phyloP scores from a whole-genome alignment of 2,797 vertebrate species.

The Prionace glauca region DNA sequence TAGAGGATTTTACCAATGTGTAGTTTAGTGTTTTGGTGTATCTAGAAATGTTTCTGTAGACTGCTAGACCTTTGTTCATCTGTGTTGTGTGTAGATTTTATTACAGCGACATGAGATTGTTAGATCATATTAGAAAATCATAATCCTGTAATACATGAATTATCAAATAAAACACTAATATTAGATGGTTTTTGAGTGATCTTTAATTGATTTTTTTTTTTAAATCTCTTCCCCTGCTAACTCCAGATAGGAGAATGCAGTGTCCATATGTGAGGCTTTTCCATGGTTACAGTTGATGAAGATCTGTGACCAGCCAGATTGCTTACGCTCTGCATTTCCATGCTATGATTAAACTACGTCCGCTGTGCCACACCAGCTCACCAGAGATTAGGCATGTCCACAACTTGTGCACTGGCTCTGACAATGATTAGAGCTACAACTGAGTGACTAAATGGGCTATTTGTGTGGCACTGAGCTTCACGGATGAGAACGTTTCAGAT shows the following conservation, averaged over 20 bases:
- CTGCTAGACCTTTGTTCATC: constrained; percentile 32
- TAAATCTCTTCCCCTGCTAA: background rate
- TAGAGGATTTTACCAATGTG: constrained; percentile 22
- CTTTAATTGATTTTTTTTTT: background rate
- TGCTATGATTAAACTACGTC: background rate
- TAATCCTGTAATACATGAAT: constrained; percentile 38
- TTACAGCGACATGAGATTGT: constrained; percentile 33
- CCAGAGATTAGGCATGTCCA: background rate
- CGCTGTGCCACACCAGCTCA: background rate
- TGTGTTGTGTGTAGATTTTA: constrained; percentile 37
- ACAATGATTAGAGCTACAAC: background rate
- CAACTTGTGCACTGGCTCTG: background rate
- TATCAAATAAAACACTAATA: constrained; percentile 38
- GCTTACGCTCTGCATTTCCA: background rate
- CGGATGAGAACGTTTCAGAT: background rate
- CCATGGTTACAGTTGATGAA: background rate
- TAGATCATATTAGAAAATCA: constrained; percentile 35
- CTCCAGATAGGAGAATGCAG: background rate
- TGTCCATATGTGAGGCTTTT: background rate
- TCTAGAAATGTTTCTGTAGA: constrained; percentile 36
- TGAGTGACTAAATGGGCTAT: background rate
- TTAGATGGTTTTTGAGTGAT: constrained; percentile 19
- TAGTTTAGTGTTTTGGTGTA: constrained; percentile 30
- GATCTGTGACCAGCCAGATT: background rate
- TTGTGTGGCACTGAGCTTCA: background rate